Conservation (phyloP, 2,888 invertebrate species). For the Phyllotreta striolata region DNA sequence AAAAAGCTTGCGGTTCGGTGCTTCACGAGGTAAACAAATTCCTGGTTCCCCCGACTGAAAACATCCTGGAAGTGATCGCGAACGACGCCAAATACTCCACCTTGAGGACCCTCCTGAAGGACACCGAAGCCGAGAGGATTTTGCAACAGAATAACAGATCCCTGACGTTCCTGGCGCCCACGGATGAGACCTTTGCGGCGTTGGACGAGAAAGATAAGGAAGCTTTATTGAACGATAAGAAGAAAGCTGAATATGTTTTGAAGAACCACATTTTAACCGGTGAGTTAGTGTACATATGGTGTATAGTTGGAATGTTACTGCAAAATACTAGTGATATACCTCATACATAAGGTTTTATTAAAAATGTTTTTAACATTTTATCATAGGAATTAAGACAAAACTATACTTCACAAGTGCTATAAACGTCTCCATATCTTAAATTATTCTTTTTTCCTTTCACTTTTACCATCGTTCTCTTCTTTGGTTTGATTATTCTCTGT, state of each 20-base stretch:
- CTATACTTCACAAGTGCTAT: too few species aligned
- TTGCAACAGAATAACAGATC: constrained; percentile 61
- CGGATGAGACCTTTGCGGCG: constrained; percentile 65
- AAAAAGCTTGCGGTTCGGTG: constrained; percentile 73
- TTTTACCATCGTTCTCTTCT: too few species aligned
- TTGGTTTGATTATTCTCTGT: too few species aligned
- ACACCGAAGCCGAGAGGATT: constrained; percentile 63
- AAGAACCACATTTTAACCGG: constrained; percentile 66
- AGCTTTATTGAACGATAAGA: constrained; percentile 61
- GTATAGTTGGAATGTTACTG: too few species aligned
- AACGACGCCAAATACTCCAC: constrained; percentile 60
- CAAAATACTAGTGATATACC: too few species aligned
- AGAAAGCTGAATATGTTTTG: constrained; percentile 62
- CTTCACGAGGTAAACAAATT: constrained; percentile 72
- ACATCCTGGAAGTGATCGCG: constrained; percentile 63
- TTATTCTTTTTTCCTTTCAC: too few species aligned
- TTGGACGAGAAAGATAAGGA: constrained; percentile 62
- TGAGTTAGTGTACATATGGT: too few species aligned
- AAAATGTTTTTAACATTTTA: too few species aligned
- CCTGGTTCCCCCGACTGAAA: constrained; percentile 63
- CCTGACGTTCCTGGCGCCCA: constrained; percentile 68
- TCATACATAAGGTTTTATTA: too few species aligned
- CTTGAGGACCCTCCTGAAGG: constrained; percentile 60
- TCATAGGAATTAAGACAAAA: too few species aligned
- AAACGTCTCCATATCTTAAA: too few species aligned